Evolutionary conservation across 2,797 vertebrate genomes (phyloP), one percentile per base, ranked within the genome.

Genomic region (Petrocephalus schoutedeni): DNA sequence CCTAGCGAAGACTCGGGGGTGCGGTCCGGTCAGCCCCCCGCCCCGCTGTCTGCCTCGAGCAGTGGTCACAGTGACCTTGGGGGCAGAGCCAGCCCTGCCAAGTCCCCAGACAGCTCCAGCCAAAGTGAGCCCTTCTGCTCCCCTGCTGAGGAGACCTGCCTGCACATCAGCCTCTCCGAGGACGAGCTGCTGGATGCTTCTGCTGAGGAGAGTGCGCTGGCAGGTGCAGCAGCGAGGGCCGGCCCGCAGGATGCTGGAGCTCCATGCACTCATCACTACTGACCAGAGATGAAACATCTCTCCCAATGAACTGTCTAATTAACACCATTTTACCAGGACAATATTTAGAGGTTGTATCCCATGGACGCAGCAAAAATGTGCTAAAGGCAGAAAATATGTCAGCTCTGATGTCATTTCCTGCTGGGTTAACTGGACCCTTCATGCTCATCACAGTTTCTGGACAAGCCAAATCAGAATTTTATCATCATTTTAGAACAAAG

Each of bases 161-260:
- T 98, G 89, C 97, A 97, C 91, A 97, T 97, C 94, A 97, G 97
- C 86, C 95, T 98, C 90, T 97, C 97, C 0, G 97, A 98, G 88
- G 97, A 97, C 1, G 96, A 97, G 92, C 92, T 96, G 87, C 92
- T 94, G 88, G 95, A 96, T 87, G 93, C 92, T 84, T 90, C 87
- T 88, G 90, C 92, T 58, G 95, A 93, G n/a, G 93, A 94, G 56
- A 86, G 91, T 0, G 23, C 92, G 94, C 91, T 95, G 94, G 89
- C 87, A 74, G 53, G 32, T 23, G 12, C 9, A 61, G 32, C 9
- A 56, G n/a, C 86, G 9, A 59, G 19, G 5, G 16, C 3, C 41
- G 10, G 0, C 23, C 16, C 2, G 19, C 36, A 54, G 54, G 28
- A 53, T 87, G 67, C 67, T 36, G 53, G 2, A 8, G 16, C 28